Conservation (phyloP, 2,888 invertebrate genomes). For the Diogma glabrata region DNA sequence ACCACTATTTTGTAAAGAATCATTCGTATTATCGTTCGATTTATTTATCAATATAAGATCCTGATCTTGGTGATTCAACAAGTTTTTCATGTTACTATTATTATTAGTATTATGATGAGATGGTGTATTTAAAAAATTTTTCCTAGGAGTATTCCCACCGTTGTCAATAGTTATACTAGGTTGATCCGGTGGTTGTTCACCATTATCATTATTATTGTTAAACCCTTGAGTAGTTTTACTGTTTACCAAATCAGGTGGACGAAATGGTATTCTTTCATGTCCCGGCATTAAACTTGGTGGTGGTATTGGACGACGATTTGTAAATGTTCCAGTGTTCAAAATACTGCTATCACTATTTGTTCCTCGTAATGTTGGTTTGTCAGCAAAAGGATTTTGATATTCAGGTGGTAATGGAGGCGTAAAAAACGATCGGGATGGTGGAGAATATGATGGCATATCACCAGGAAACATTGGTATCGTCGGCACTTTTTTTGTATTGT, state of each 20-base stretch:
- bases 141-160: background rate
- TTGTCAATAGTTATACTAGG: constrained; percentile 19
- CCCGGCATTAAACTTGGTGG: constrained; percentile 72
- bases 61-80: constrained; percentile 45
- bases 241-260: constrained; percentile 42
- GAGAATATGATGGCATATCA: constrained; percentile 71
- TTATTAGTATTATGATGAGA: background rate
- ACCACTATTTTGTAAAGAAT: constrained; percentile 33
- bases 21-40: constrained; percentile 22
- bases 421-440: constrained; percentile 65
- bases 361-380: constrained; percentile 73
- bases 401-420: constrained; percentile 77
- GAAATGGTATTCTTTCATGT: constrained; percentile 71
- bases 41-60: constrained; percentile 15
- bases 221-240: constrained; percentile 12
- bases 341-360: constrained; percentile 44
- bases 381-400: constrained; percentile 76
- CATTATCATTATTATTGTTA: constrained; percentile 13
- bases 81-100: constrained; percentile 42
- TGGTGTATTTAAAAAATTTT: no score
- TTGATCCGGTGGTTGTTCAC: constrained; percentile 10
- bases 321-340: constrained; percentile 35
- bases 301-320: constrained; percentile 66
- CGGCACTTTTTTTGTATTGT: constrained; percentile 32
- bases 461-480: constrained; percentile 49